Evolutionary conservation across 1,140 invertebrate species (phyloP), one percentile per base, ranked within the genome.

Genomic region (Temnothorax longispinosus): DNA sequence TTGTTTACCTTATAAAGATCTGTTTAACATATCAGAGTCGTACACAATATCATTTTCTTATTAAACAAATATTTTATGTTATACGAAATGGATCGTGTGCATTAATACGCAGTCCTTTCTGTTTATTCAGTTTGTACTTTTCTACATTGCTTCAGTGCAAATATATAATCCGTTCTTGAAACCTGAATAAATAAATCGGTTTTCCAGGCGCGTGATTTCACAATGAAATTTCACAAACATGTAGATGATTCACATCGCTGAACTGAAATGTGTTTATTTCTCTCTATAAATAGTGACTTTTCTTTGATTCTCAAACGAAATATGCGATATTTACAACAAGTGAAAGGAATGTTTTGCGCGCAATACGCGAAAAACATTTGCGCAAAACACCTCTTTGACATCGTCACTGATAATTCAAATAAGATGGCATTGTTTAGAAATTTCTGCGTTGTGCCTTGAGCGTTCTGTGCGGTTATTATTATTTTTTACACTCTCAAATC

Each of bases 391-490:
- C 27, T 82, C 67, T 60, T 60, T 41, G 56, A 75, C 38, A 74
- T 60, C 2, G 54, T 0, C 3, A 13, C n/a, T 74, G 62, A 78
- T 85, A 67, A 65, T 56, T 85, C 60, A 78, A 56, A 65, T 78
- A 15, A 54, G 47, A 65, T 21, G 6, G 2, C 27, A 47, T 52
- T 65, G 32, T 85, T 78, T 47, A 32, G 10, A 2, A 67, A 27
- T 13, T 62, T 84, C 27, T 13, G 10, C 27, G 64, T 1, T 32
- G 13, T 60, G 41, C 38, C 3, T 52, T 21, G 35, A 50, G n/a
- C 35, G 35, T 4, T n/a, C 50, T 67, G 77, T 78, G 65, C 13
- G 11, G 27, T 77, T 85, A 85, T 64, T 85, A 78, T 85, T 85
- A 41, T 85, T 76, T 85, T 77, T 85, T 47, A 35, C 82, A 78